Evolutionary conservation across 2,113 vertebrate species (phyloP).

Genomic region (Acrocephalus arundinaceus): DNA sequence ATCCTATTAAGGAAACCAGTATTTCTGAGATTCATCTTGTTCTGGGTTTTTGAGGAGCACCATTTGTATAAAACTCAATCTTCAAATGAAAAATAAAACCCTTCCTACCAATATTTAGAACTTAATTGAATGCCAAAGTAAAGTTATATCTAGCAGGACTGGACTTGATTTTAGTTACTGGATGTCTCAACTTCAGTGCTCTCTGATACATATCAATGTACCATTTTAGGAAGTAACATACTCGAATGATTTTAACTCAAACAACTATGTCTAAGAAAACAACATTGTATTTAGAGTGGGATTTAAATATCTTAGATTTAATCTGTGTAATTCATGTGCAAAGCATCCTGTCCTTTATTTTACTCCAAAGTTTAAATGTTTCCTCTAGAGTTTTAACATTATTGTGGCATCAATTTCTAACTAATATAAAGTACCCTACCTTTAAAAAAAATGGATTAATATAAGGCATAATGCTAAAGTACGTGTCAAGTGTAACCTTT

Average conservation of each 20-base stretch:
- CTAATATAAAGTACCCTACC: conserved; percentile 82
- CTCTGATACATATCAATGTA: background rate
- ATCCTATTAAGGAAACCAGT: background rate
- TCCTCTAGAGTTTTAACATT: conserved; percentile 79
- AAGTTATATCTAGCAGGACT: background rate
- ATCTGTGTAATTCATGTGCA: background rate
- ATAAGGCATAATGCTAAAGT: conserved; percentile 86
- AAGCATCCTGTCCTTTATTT: conserved; percentile 42
- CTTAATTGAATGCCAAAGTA: background rate
- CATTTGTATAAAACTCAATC: background rate
- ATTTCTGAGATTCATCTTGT: background rate
- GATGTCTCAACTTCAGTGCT: background rate
- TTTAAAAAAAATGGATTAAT: conserved; percentile 88
- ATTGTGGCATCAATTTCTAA: conserved; percentile 80
- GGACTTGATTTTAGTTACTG: background rate
- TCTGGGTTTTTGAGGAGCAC: background rate
- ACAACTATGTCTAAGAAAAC: background rate
- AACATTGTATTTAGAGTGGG: background rate
- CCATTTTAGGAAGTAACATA: background rate
- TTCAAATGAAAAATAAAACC: background rate
- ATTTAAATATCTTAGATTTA: background rate
- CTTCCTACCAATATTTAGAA: background rate
- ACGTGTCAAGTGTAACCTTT: conserved; percentile 95
- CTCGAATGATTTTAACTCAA: conserved; percentile 25
- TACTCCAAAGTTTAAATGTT: conserved; percentile 74